These are phyloP conservation scores for Epinephelus cyanopodus DNA, from an alignment of 2,113 vertebrate genomes.

Conservation along the genomic window DNA sequence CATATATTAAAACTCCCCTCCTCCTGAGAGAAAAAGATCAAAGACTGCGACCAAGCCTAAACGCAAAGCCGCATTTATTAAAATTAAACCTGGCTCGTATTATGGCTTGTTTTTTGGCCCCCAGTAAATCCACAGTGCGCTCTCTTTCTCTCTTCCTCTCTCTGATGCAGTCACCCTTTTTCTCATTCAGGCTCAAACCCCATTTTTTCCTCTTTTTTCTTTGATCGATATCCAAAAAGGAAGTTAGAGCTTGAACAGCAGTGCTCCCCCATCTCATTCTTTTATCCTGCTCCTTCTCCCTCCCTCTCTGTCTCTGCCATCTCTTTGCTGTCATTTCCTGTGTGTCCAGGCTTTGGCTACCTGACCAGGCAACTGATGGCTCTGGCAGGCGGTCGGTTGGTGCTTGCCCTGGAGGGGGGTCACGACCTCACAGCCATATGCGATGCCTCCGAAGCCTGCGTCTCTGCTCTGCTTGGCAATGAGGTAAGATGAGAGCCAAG, in stretches of 20 bases:
- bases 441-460: conserved; percentile 96
- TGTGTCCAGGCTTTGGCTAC: conserved; percentile 93
- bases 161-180: conserved; percentile 75
- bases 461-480: conserved; percentile 95
- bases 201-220: conserved; percentile 56
- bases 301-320: conserved; percentile 21
- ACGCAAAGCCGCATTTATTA: conserved; percentile 67
- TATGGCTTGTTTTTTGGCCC: conserved; percentile 63
- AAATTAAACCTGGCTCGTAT: conserved; percentile 82
- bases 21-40: conserved; percentile 67
- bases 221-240: conserved; percentile 80
- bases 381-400: conserved; percentile 92
- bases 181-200: conserved; percentile 45
- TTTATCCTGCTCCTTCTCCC: not conserved
- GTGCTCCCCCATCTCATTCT: conserved; percentile 39
- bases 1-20: conserved; percentile 56
- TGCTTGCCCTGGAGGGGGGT: conserved; percentile 96
- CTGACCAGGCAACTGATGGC: conserved; percentile 98
- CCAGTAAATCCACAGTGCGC: conserved; percentile 77
- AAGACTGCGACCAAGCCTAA: conserved; percentile 56
- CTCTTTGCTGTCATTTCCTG: conserved; percentile 72
- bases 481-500: conserved; percentile 86
- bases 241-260: conserved; percentile 62
- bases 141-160: conserved; percentile 51
- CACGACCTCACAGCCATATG: conserved; percentile 98